Evolutionary conservation across 2,113 vertebrate genomes (phyloP).

Genomic region (Uria aalge): DNA sequence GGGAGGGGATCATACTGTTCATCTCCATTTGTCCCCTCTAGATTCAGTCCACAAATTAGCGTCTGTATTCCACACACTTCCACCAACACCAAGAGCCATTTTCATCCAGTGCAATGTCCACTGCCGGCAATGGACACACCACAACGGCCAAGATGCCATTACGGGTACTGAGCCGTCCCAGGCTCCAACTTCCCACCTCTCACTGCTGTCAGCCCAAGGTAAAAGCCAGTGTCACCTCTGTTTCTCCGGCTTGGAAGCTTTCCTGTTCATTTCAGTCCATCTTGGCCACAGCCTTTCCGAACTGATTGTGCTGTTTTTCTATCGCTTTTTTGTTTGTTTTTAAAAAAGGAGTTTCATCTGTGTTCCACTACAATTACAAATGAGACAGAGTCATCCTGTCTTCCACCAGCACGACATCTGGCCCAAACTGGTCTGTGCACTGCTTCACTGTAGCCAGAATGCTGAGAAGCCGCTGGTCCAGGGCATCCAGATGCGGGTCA

Average conservation of each 20-base stretch:
- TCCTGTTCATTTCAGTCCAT: constrained; percentile 33
- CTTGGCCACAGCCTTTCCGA: constrained; percentile 24
- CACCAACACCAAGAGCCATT: not conserved
- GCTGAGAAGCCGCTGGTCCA: constrained; percentile 88
- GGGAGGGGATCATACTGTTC: not conserved
- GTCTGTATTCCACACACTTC: not conserved
- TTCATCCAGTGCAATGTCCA: not conserved
- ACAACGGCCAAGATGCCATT: not conserved
- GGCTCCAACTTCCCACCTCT: not conserved
- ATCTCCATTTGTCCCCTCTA: not conserved
- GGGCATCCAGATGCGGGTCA: constrained; percentile 83
- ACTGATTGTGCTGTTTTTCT: constrained; percentile 80
- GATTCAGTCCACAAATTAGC: not conserved
- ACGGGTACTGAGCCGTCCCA: not conserved
- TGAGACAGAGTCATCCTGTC: constrained; percentile 97
- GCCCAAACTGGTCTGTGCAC: constrained; percentile 91
- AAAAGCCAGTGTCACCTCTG: not conserved
- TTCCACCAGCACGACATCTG: constrained; percentile 90
- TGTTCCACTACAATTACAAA: constrained; percentile 67
- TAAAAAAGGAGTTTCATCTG: constrained; percentile 64
- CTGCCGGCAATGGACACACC: constrained; percentile 7
- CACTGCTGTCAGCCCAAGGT: constrained; percentile 12
- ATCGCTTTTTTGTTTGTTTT: constrained; percentile 16
- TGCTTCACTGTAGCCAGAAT: constrained; percentile 89
- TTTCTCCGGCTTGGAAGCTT: not conserved